Base-by-base conservation (phyloP, 2,113 vertebrate species). In the Petrocephalus zakoni region DNA sequence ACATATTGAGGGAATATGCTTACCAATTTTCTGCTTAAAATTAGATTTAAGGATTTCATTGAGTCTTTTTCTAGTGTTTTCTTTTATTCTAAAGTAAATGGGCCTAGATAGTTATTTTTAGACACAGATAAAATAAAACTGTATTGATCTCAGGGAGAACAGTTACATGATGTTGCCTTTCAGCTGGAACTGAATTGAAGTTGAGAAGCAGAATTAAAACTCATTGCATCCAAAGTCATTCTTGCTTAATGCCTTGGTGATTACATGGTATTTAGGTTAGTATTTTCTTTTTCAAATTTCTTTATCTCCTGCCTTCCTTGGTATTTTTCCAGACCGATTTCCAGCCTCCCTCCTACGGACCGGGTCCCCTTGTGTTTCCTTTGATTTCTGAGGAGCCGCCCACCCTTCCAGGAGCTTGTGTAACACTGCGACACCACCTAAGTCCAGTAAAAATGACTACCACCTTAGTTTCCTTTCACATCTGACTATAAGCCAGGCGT, bases 371-470 rank as follows among this genome's bases (percentile, higher is more conserved):
- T 11, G n/a, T 55, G 25, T 42, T 56, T 55, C 52, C 49, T 55
- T 55, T 86, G 25, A 86, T 17, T 34, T 56, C 84, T 34, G 25
- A 22, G 51, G 21, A 55, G 8, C 51, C 52, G 4, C 51, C 21
- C 52, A 83, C 84, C n/a, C 25, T 55, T 53, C 15, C 52, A n/a
- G n/a, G 29, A 86, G 42, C 49, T 83, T 83, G 51, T n/a, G 49
- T 49, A 86, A 34, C 52, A 52, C 52, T 55, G 52, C 5, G 84
- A 55, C 0, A 13, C 49, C 25, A 55, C 84, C 55, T 52, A 86
- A 86, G 51, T 86, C 52, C 84, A 86, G 22, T 55, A 86, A 53
- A 86, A 86, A 86, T 86, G 25, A 49, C 52, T 25, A 19, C 84
- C 29, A 11, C 84, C 52, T 56, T 83, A 11, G 3, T 56, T 56